Percentiles rank a stretch among this genome's conserved stretches.
Evolutionary conservation across 2,797 vertebrate species (phyloP).

Genomic region (Typhlichthys subterraneus): DNA sequence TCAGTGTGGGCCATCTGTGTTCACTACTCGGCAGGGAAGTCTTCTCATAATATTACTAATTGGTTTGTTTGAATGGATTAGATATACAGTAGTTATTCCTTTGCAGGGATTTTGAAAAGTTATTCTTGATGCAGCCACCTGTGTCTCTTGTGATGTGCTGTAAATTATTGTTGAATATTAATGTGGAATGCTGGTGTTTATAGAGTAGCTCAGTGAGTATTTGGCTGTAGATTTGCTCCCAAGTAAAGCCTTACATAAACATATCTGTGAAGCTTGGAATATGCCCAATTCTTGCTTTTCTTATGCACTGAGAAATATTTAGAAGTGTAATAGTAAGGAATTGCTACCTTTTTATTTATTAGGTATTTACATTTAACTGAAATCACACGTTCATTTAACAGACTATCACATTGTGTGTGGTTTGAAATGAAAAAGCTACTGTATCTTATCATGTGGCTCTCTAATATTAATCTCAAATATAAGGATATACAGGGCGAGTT

Average conservation of each 20-base stretch:
- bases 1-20: slow-evolving; percentile 55
- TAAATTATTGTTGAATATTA: slow-evolving; percentile 45
- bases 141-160: slow-evolving; percentile 36
- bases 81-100: slow-evolving; percentile 27
- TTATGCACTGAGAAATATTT: slow-evolving; percentile 11
- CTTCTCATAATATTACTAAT: slow-evolving; percentile 59
- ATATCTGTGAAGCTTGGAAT: slow-evolving; percentile 57
- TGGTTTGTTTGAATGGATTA: slow-evolving; percentile 56
- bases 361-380: too few relatives aligned
- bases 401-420: not conserved
- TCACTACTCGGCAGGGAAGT: slow-evolving; percentile 40
- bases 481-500: slow-evolving; percentile 17
- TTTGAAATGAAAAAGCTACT: not conserved
- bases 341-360: not conserved
- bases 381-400: not conserved
- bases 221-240: slow-evolving; percentile 59
- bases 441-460: not conserved
- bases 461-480: not conserved
- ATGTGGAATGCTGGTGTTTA: slow-evolving; percentile 64
- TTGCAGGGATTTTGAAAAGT: slow-evolving; percentile 50
- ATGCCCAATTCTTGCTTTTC: slow-evolving; percentile 24
- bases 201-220: slow-evolving; percentile 55
- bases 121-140: slow-evolving; percentile 59
- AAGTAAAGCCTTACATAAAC: slow-evolving; percentile 63
- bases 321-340: not conserved